Evolutionary conservation across 2,797 vertebrate genomes (phyloP).

Genomic region (Cheirogaleus major): DNA sequence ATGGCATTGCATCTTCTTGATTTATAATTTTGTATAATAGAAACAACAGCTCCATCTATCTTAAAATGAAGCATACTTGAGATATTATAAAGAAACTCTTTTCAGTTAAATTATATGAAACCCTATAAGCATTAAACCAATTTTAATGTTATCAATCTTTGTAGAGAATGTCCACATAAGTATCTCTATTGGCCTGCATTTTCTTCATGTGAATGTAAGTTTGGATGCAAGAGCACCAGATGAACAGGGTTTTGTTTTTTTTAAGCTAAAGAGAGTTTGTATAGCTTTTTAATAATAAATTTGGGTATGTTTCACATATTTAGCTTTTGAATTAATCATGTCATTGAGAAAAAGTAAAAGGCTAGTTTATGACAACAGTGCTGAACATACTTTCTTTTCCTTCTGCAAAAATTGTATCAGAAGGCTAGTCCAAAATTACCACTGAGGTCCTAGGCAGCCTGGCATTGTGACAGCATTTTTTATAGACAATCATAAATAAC

Average conservation of each 20-base stretch:
- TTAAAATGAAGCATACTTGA: not conserved
- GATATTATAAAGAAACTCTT: not conserved
- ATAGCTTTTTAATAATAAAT: not conserved
- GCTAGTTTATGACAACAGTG: not conserved
- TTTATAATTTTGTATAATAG: slow-evolving; percentile 37
- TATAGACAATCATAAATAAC: slow-evolving; percentile 84
- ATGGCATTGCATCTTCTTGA: not conserved
- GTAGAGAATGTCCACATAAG: slow-evolving; percentile 16
- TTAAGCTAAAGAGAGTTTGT: not conserved
- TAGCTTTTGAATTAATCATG: slow-evolving; percentile 30
- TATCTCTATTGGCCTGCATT: not conserved
- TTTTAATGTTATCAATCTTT: slow-evolving; percentile 1
- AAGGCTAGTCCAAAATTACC: slow-evolving; percentile 78
- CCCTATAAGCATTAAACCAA: not conserved
- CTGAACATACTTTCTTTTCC: slow-evolving; percentile 35
- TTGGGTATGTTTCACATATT: not conserved
- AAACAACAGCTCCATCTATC: slow-evolving; percentile 56
- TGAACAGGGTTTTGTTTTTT: not conserved
- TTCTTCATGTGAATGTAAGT: not conserved
- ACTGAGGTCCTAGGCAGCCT: slow-evolving; percentile 72
- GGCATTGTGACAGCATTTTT: slow-evolving; percentile 80
- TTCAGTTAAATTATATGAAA: not conserved
- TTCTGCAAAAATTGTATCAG: slow-evolving; percentile 61
- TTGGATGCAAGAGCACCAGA: not conserved
- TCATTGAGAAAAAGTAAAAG: not conserved